These are phyloP conservation scores for Perizoma flavofasciatum DNA, from an alignment of 2,888 invertebrate species.

Conservation along the genomic window DNA sequence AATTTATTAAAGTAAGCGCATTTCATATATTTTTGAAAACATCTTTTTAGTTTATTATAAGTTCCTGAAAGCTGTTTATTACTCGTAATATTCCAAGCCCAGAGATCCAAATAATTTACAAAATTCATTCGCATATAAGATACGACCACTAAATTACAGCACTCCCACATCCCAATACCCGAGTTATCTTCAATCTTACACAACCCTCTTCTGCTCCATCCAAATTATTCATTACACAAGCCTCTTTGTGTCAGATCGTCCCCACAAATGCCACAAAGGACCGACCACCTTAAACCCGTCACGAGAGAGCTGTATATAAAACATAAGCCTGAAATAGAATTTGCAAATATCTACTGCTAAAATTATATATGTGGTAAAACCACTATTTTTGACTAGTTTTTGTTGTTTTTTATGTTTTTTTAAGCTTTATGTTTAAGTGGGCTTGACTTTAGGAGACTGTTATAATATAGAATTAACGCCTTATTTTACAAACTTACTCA, in stretches of 20 bases:
- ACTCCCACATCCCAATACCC: constrained; percentile 35
- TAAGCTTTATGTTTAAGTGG: too few species aligned
- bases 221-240: constrained; percentile 41
- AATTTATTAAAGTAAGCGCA: too few species aligned
- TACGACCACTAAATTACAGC: constrained; percentile 33
- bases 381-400: not conserved
- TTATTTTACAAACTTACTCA: too few species aligned
- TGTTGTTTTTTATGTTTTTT: too few species aligned
- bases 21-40: too few species aligned
- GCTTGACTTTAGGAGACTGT: too few species aligned
- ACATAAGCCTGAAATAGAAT: constrained; percentile 25
- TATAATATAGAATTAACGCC: too few species aligned
- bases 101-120: constrained; percentile 3
- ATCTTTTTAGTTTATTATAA: too few species aligned
- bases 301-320: constrained; percentile 27
- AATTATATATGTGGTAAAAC: constrained; percentile 7
- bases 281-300: constrained; percentile 30
- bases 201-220: constrained; percentile 30
- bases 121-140: constrained; percentile 7
- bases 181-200: constrained; percentile 35
- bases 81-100: not conserved
- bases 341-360: constrained; percentile 13
- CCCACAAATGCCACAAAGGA: constrained; percentile 38
- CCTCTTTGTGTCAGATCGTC: constrained; percentile 39
- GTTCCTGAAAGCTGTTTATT: not conserved